phyloP scores from a whole-genome alignment of 2,797 vertebrate genomes.

The Phoxinus dragarum region DNA sequence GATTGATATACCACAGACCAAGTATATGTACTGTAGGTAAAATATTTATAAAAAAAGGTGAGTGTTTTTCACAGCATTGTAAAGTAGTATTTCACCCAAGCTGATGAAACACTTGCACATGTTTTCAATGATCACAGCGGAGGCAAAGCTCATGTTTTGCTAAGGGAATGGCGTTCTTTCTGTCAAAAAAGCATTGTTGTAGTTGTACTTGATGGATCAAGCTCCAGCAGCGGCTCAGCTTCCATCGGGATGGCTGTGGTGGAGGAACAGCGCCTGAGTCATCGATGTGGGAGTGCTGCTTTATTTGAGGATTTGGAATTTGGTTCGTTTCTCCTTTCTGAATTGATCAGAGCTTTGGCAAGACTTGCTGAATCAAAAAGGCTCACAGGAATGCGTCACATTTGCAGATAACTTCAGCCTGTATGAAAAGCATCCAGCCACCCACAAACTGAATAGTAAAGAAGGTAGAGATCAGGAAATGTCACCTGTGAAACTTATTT shows the following conservation, averaged over 20 bases:
- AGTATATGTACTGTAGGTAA: neutral
- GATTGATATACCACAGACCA: neutral
- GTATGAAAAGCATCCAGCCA: conserved; percentile 34
- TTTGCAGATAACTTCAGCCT: conserved; percentile 35
- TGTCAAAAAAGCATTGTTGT: conserved; percentile 38
- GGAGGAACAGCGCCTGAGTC: conserved; percentile 33
- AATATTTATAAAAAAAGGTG: neutral
- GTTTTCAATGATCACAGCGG: neutral
- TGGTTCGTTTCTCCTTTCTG: conserved; percentile 3
- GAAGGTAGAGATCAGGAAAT: conserved; percentile 37
- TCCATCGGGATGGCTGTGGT: conserved; percentile 35
- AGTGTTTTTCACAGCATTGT: conserved; percentile 10
- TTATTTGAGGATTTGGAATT: conserved; percentile 35
- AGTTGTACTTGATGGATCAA: conserved; percentile 31
- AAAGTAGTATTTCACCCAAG: conserved; percentile 21
- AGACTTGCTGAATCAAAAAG: conserved; percentile 32
- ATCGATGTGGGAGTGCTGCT: conserved; percentile 17
- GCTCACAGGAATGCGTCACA: conserved; percentile 18
- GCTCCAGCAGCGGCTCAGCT: conserved; percentile 25
- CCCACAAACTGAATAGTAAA: conserved; percentile 34
- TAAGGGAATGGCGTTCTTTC: conserved; percentile 1
- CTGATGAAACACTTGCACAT: neutral
- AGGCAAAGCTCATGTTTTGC: conserved; percentile 26
- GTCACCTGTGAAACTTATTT: conserved; percentile 28
- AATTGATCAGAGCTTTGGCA: conserved; percentile 53